Percentiles rank a stretch among this genome's conserved stretches.
Evolutionary conservation across 2,113 vertebrate genomes (phyloP).

Genomic region (Pomatostomus ruficeps): DNA sequence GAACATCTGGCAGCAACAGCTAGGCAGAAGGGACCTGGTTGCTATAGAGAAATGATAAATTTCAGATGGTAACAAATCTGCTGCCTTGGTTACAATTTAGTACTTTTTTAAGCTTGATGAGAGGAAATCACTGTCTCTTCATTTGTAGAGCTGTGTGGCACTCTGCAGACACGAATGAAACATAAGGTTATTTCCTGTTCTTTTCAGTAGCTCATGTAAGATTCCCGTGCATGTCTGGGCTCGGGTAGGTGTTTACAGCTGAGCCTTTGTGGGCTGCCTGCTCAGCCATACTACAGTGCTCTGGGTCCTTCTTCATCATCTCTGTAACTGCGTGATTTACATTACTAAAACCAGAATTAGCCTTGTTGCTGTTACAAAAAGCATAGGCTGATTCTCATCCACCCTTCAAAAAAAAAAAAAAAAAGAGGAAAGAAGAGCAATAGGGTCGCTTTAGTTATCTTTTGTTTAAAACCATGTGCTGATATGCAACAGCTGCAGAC

Average conservation of each 20-base stretch:
- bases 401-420: neutral
- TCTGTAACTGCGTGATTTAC: neutral
- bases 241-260: neutral
- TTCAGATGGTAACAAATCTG: neutral
- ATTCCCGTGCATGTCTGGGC: neutral
- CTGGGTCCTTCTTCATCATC: neutral
- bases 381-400: neutral
- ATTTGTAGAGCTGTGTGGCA: neutral
- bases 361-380: neutral
- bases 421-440: neutral
- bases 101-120: neutral
- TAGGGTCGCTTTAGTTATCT: neutral
- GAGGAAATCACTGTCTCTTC: neutral
- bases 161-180: neutral
- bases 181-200: conserved; percentile 5
- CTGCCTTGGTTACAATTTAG: conserved; percentile 15
- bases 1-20: conserved; percentile 40
- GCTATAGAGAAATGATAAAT: neutral
- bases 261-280: neutral
- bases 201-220: conserved; percentile 7
- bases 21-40: conserved; percentile 2
- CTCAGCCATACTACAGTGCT: neutral
- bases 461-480: neutral
- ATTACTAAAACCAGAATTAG: neutral
- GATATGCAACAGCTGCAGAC: neutral